Base-by-base conservation (phyloP, 2,113 vertebrate species). In the Riparia riparia region DNA sequence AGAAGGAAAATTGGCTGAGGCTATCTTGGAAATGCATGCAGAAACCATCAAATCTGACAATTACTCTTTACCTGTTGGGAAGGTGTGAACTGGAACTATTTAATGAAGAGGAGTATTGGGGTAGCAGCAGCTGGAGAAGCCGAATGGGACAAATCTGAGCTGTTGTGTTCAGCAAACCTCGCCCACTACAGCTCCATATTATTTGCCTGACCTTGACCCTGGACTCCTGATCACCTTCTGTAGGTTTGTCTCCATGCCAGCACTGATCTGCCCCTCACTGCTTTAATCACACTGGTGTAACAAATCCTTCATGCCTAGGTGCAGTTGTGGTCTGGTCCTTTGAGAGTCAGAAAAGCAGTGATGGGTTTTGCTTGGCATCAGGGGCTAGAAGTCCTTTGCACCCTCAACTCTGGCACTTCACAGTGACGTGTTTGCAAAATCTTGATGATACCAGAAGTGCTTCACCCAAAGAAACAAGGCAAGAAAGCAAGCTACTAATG, bases 131-230 rank as follows among this genome's bases (percentile, higher is more conserved):
- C 54, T 58, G 61, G 29, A 63, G 37, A 45, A 78, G 39, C n/a
- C 72, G 42, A 32, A 17, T 39, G 68, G 68, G 19, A 41, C 32
- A 50, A 29, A 76, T 5, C 5, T 8, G 22, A 50, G 31, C 50
- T 65, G 6, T 31, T 42, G 6, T 4, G 24, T 26, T 58, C 69
- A 79, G 61, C 20, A 65, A 66, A 54, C 15, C 24, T 82, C 66
- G 41, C 6, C 44, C 0, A 0, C 39, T 57, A 32, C 39, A 63
- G 31, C 22, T 22, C 31, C 2, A 1, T 25, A 12, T 34, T 34
- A 66, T 45, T 41, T 20, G 4, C 13, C 26, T 66, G 76, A 26
- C n/a, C 26, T 72, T 85, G 50, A 14, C 66, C 42, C n/a, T 6
- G 7, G 41, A 51, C 44, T 19, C 17, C 54, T 14, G 31, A 71